These are phyloP conservation scores for Psophia crepitans DNA, from an alignment of 2,113 vertebrate genomes.

Conservation along the genomic window DNA sequence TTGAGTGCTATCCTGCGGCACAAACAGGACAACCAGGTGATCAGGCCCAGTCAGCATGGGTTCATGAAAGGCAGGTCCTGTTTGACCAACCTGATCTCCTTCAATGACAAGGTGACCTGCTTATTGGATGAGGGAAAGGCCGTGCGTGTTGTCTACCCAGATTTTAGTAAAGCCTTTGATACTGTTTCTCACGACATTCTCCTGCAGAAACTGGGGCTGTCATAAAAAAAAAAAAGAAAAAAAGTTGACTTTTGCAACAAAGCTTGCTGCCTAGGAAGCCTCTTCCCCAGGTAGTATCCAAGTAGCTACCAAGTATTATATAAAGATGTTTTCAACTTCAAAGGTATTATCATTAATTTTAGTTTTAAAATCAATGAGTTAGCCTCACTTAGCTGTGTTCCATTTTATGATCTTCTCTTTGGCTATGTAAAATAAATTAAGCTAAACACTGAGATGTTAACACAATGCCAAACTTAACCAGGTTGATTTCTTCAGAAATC, in stretches of 20 bases:
- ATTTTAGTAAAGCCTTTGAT: too few species aligned
- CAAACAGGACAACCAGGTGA: too few species aligned
- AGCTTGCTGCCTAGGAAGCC: neutral
- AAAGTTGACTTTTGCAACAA: neutral
- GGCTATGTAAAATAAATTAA: neutral
- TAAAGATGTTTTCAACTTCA: neutral
- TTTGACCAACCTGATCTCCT: too few species aligned
- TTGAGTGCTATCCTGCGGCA: too few species aligned
- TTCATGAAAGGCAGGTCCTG: too few species aligned
- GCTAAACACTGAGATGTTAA: neutral
- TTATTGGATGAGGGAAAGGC: too few species aligned
- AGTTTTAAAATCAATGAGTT: neutral
- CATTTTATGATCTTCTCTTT: neutral
- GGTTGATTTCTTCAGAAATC: neutral
- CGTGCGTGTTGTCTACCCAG: too few species aligned
- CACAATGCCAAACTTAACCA: neutral
- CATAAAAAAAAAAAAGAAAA: too few species aligned
- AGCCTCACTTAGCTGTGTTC: neutral
- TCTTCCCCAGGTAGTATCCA: neutral
- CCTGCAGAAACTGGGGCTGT: too few species aligned
- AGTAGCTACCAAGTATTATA: neutral
- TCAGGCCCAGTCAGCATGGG: too few species aligned
- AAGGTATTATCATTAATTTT: neutral
- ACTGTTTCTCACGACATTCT: too few species aligned
- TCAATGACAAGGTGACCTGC: too few species aligned